These are phyloP conservation scores for Miltochrista miniata DNA, from an alignment of 2,888 invertebrate genomes.

Conservation along the genomic window DNA sequence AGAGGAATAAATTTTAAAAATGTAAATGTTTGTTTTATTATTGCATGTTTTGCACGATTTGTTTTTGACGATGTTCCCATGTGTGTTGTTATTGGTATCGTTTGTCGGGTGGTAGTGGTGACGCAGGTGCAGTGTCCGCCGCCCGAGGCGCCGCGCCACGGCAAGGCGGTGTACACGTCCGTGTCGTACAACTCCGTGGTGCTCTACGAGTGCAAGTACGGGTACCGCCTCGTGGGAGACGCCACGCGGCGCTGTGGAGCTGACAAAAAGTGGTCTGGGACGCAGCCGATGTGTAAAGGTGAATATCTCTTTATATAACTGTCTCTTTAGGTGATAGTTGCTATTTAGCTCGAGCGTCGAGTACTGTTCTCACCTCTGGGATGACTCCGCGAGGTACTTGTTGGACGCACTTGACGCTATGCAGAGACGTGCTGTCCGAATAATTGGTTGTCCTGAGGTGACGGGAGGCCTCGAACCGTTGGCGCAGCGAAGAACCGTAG, in stretches of 20 bases:
- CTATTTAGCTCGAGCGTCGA: no score
- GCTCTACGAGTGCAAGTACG: constrained; percentile 97
- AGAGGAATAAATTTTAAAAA: constrained; percentile 70
- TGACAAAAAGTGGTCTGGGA: constrained; percentile 97
- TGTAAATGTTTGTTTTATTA: constrained; percentile 67
- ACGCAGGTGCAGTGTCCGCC: constrained; percentile 97
- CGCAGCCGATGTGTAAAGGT: constrained; percentile 97
- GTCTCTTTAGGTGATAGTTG: not conserved
- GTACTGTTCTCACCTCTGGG: no score
- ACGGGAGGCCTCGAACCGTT: no score
- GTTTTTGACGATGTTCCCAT: constrained; percentile 47
- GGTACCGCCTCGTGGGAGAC: constrained; percentile 95
- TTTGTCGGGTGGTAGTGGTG: constrained; percentile 87
- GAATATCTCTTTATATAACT: constrained; percentile 21
- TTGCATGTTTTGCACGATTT: constrained; percentile 48
- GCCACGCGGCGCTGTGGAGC: constrained; percentile 96
- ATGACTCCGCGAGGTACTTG: no score
- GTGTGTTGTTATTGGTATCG: constrained; percentile 50
- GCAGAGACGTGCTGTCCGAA: no score
- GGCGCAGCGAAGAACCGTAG: no score
- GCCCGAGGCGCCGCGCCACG: constrained; percentile 96
- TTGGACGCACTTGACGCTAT: no score
- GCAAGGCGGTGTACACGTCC: constrained; percentile 95
- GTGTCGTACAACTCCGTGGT: constrained; percentile 97
- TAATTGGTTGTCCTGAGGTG: no score